phyloP scores from a whole-genome alignment of 35 echinoderm and acorn worm genomes.

The Apostichopus japonicus region DNA sequence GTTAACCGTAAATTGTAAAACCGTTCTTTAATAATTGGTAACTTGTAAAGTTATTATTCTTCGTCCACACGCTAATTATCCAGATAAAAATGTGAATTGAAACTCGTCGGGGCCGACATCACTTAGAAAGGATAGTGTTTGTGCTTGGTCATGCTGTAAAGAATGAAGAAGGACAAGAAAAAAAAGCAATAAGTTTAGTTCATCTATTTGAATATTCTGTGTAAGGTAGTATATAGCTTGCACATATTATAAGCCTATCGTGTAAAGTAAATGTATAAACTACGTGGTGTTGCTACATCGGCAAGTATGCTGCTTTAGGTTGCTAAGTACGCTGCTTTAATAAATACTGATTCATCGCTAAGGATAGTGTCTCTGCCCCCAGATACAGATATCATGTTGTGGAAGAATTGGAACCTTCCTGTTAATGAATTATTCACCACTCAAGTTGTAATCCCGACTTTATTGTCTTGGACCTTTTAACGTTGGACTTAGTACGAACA shows the following conservation, averaged over 20 bases:
- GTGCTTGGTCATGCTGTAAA: background rate
- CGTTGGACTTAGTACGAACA: background rate
- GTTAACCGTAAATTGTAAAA: too few species aligned
- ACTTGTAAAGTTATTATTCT: too few species aligned
- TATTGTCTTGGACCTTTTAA: background rate
- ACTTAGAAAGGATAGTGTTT: background rate
- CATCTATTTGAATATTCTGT: background rate
- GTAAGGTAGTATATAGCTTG: background rate
- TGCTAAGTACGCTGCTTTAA: background rate
- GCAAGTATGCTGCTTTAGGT: background rate
- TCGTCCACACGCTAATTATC: too few species aligned
- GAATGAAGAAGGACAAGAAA: background rate
- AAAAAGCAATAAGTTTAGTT: background rate
- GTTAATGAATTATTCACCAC: too few species aligned
- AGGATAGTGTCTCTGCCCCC: too few species aligned
- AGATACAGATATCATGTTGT: too few species aligned
- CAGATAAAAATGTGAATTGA: too few species aligned
- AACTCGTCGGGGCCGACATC: background rate
- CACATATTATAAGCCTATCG: background rate
- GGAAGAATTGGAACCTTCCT: too few species aligned
- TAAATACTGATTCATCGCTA: background rate
- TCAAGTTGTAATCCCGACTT: too few species aligned
- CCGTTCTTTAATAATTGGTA: too few species aligned
- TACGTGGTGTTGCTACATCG: background rate
- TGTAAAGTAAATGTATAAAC: background rate